phyloP scores from a whole-genome alignment of 64 coral and sea anemone species.

The Platygyra sinensis region DNA sequence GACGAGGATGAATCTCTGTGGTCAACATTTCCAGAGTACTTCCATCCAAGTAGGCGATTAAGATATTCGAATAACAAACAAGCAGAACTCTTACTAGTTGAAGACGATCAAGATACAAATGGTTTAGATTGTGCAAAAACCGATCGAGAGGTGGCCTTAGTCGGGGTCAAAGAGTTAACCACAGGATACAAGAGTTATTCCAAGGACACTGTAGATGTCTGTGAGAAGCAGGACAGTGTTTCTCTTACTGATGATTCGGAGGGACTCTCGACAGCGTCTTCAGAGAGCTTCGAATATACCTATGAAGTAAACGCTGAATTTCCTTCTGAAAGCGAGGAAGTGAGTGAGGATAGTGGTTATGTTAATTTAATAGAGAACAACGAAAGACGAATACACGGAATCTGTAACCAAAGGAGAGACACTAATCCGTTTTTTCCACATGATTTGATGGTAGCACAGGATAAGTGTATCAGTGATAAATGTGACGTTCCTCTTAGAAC shows the following conservation, averaged over 20 bases:
- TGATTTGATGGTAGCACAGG: background rate
- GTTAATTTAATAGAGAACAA: background rate
- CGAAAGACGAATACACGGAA: too few relatives aligned
- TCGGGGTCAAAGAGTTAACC: background rate
- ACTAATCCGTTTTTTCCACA: too few relatives aligned
- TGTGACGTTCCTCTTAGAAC: background rate
- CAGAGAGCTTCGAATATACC: background rate
- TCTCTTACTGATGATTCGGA: background rate
- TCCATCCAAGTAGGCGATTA: background rate
- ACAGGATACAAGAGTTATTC: background rate
- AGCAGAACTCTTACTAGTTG: background rate
- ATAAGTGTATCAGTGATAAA: background rate
- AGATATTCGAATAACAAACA: background rate
- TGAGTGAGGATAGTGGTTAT: background rate
- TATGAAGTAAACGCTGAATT: slow-evolving; percentile 24
- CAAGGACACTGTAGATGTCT: background rate
- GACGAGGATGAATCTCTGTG: slow-evolving; percentile 12
- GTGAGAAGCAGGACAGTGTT: background rate
- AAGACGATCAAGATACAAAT: background rate
- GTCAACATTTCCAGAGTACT: slow-evolving; percentile 24
- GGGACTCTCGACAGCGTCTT: slow-evolving; percentile 19
- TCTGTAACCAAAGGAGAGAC: background rate
- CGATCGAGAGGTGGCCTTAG: background rate
- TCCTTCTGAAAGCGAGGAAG: background rate
- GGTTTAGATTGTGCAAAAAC: background rate